A percentile compares a stretch with the other conserved stretches of the same genome.
Evolutionary conservation across 1,140 invertebrate species (phyloP).

Genomic region (Papilio glaucus): DNA sequence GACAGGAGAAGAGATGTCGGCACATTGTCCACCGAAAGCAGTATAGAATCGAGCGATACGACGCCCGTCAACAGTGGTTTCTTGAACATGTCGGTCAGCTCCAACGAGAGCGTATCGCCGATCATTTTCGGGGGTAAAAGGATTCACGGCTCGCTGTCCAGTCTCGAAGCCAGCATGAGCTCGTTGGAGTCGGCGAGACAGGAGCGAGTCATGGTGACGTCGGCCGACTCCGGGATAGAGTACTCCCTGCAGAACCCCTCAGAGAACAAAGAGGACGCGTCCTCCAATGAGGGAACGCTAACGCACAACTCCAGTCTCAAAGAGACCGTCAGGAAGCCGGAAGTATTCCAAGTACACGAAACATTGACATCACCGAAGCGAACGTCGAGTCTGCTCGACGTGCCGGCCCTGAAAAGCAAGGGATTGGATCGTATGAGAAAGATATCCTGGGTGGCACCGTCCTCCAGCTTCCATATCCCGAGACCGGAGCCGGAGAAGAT

Average conservation of each 20-base stretch:
- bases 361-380: conserved; percentile 73
- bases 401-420: conserved; percentile 74
- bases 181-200: conserved; percentile 75
- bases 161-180: conserved; percentile 80
- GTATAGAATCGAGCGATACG: conserved; percentile 73
- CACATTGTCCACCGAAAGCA: conserved; percentile 65
- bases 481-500: conserved; percentile 69
- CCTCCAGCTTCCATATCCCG: conserved; percentile 71
- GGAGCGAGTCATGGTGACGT: conserved; percentile 75
- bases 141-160: conserved; percentile 78
- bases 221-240: conserved; percentile 80
- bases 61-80: conserved; percentile 69
- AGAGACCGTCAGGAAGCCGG: conserved; percentile 57
- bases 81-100: conserved; percentile 78
- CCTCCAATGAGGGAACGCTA: conserved; percentile 80
- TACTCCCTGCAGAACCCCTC: conserved; percentile 74
- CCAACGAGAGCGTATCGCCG: conserved; percentile 80
- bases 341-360: conserved; percentile 50
- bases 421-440: conserved; percentile 78
- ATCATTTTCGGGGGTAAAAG: conserved; percentile 79
- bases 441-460: conserved; percentile 83
- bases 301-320: conserved; percentile 77
- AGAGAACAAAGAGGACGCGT: conserved; percentile 70
- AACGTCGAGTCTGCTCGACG: conserved; percentile 75
- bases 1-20: conserved; percentile 56